Percentiles rank a stretch among this genome's conserved stretches.
phyloP scores from a whole-genome alignment of 2,888 invertebrate genomes.

The Dysmachus trigonus region DNA sequence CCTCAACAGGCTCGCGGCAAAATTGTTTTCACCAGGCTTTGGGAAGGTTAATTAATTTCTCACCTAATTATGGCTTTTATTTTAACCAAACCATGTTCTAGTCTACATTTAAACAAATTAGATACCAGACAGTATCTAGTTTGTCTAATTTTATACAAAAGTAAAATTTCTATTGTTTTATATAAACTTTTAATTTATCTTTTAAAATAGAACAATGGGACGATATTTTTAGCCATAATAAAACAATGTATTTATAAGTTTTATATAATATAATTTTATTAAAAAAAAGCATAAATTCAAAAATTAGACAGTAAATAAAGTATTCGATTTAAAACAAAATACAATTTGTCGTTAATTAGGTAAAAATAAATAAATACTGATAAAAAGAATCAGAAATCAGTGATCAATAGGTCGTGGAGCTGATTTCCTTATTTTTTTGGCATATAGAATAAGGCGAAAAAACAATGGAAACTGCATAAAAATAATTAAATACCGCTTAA shows the following conservation, averaged over 20 bases:
- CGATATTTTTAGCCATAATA: conserved; percentile 41
- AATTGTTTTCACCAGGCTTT: too few species aligned
- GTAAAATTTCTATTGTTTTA: too few species aligned
- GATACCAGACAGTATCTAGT: too few species aligned
- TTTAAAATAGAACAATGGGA: too few species aligned
- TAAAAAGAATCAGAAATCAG: not conserved
- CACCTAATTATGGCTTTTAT: too few species aligned
- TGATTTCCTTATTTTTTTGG: not conserved
- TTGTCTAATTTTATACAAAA: too few species aligned
- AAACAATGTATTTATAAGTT: not conserved
- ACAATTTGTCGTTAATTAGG: not conserved
- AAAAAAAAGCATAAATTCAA: conserved; percentile 11
- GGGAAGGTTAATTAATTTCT: too few species aligned
- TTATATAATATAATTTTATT: conserved; percentile 26
- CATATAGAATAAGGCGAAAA: not conserved
- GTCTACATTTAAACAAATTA: too few species aligned
- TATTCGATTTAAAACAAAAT: not conserved
- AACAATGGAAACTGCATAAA: not conserved
- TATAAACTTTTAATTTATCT: too few species aligned
- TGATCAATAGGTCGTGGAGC: not conserved
- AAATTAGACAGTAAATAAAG: not conserved
- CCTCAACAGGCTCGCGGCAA: too few species aligned
- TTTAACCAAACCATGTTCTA: too few species aligned
- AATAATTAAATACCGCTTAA: not conserved
- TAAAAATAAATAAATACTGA: conserved; percentile 1